A percentile compares a stretch with the other conserved stretches of the same genome.
These are phyloP conservation scores for Aradus depressus DNA, from an alignment of 2,888 invertebrate genomes.

Conservation along the genomic window DNA sequence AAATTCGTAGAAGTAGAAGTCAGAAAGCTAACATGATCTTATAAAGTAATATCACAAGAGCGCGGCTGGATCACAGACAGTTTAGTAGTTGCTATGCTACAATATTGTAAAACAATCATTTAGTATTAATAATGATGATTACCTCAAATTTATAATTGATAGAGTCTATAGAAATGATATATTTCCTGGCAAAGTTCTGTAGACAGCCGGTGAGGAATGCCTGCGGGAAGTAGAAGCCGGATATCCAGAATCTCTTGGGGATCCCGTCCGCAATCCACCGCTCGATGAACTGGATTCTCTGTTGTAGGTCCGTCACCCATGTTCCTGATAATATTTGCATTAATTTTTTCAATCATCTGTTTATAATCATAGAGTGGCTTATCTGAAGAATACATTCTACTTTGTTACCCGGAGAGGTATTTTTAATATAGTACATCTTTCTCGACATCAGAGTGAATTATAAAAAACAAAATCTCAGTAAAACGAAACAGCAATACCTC, in stretches of 20 bases:
- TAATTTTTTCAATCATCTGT: conserved; percentile 13
- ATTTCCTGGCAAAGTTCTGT: conserved; percentile 70
- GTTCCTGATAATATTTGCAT: conserved; percentile 48
- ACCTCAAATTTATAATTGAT: conserved; percentile 52
- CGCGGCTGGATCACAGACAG: too few relatives aligned
- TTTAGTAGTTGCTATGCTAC: too few relatives aligned
- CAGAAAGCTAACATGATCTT: too few relatives aligned
- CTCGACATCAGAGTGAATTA: too few relatives aligned
- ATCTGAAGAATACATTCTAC: too few relatives aligned
- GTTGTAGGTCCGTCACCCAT: conserved; percentile 52
- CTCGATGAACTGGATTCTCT: conserved; percentile 50
- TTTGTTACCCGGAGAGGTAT: too few relatives aligned
- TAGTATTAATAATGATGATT: conserved; percentile 8
- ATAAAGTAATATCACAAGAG: too few relatives aligned
- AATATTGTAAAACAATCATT: not conserved
- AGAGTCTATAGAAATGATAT: conserved; percentile 63
- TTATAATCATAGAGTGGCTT: too few relatives aligned
- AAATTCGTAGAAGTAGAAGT: too few relatives aligned
- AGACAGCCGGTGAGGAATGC: conserved; percentile 71
- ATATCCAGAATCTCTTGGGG: conserved; percentile 69
- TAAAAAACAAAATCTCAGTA: too few relatives aligned
- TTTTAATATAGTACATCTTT: too few relatives aligned
- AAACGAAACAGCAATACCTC: too few relatives aligned
- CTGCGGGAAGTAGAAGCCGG: conserved; percentile 77
- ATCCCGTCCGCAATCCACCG: conserved; percentile 56